Conservation (phyloP, 2,797 vertebrate species). For the Cyprinella venusta region DNA sequence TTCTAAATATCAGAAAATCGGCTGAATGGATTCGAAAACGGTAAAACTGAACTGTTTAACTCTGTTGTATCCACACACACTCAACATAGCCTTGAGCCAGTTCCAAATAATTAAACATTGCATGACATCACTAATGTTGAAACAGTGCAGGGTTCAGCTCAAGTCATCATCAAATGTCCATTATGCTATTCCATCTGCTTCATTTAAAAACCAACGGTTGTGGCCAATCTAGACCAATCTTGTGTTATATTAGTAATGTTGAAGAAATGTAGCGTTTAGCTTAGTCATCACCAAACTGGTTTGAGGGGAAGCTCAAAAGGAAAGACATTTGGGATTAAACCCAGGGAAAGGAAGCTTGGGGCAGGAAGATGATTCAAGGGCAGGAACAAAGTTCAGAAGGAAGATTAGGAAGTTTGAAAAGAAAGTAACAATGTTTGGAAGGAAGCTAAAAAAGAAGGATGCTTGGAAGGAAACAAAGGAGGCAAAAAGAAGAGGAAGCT, state of each 20-base stretch:
- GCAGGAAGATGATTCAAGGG: background rate
- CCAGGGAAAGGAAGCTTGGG: background rate
- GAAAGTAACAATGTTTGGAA: background rate
- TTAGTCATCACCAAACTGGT: background rate
- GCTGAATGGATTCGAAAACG: too few species aligned
- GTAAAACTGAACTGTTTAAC: too few species aligned
- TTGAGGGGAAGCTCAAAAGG: background rate
- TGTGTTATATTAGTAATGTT: constrained; percentile 1
- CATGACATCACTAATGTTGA: constrained; percentile 39
- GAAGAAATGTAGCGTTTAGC: constrained; percentile 21
- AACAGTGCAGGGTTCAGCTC: constrained; percentile 5
- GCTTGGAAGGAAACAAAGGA: background rate
- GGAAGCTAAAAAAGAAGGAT: background rate
- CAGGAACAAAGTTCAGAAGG: background rate
- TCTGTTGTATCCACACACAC: constrained; percentile 12
- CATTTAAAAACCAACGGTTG: background rate
- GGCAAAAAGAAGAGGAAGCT: background rate
- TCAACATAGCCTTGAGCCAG: background rate
- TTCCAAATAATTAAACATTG: constrained; percentile 30
- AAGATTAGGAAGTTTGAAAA: background rate
- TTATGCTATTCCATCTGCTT: constrained; percentile 8
- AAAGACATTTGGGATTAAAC: background rate
- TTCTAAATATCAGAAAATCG: too few species aligned
- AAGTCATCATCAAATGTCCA: constrained; percentile 12
- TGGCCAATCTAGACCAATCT: constrained; percentile 9